Base-by-base conservation (phyloP, 2,888 invertebrate genomes). In the Pyrrhia umbra region DNA sequence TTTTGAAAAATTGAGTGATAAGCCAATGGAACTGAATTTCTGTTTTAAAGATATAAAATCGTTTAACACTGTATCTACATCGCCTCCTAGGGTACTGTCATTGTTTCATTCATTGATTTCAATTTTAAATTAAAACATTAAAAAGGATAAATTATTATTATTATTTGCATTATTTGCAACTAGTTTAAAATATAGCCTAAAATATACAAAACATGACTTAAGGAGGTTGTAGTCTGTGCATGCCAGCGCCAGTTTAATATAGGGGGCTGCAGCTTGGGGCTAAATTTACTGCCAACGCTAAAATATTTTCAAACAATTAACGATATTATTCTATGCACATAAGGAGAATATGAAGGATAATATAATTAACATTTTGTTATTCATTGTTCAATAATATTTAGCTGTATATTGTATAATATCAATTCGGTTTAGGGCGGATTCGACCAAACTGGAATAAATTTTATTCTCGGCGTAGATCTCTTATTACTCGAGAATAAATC, bases 281-380 rank as follows among this genome's bases (percentile, higher is more conserved):
- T 62, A 25, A 68, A 79, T 80, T 76, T 79, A 74, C 55, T 64
- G 55, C 65, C 60, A 63, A 61, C 63, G 63, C 49, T 75, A 67
- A 68, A 65, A 75, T 66, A 57, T 64, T 49, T 68, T 63, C 52
- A 62, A 54, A 58, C 52, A 18, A 62, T 62, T 65, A 27, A 46
- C 71, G 27, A 54, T 60, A 57, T 65, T 71, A 65, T 71, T 50
- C 42, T 34, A 6, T 40, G 52, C 30, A 15, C 18, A 34, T 57
- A 65, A 42, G 52, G 56, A 52, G 25, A 76, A 43, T 34, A 34
- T 40, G 8, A 15, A 13, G 39, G 27, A 50, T 59, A 71, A 65
- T 55, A 50, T 59, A 71, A 65, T 55, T 76, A 58, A 55, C 20
- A 37, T 66, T 58, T 58, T 6, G 42, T 56, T 56, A 16, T 66